Conservation (phyloP, 2,797 vertebrate species). For the Sciurus carolinensis region DNA sequence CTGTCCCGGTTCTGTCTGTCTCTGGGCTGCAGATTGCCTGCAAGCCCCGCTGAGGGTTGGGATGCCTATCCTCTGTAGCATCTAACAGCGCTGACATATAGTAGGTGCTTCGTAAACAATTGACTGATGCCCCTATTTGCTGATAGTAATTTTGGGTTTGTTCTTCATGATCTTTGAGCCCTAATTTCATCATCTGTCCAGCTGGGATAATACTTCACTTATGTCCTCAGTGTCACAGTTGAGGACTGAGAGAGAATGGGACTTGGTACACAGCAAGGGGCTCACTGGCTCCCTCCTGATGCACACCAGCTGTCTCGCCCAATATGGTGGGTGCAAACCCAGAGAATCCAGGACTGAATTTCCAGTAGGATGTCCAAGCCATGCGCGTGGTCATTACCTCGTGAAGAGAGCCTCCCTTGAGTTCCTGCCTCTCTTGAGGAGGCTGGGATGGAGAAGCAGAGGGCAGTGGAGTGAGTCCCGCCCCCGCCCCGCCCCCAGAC, state of each 20-base stretch:
- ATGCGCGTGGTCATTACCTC: fast-evolving
- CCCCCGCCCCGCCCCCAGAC: not conserved
- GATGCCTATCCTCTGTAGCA: fast-evolving
- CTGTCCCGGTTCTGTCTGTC: not conserved
- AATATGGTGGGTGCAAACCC: not conserved
- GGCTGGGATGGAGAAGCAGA: not conserved
- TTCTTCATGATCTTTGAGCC: not conserved
- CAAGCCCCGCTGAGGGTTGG: not conserved
- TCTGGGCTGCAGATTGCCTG: not conserved
- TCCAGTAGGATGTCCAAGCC: not conserved
- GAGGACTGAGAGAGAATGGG: not conserved
- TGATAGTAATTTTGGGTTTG: not conserved
- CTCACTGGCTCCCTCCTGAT: not conserved
- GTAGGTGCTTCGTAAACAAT: not conserved
- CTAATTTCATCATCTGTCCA: not conserved
- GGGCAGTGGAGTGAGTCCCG: not conserved
- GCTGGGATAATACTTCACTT: not conserved
- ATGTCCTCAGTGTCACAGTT: not conserved
- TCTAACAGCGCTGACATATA: fast-evolving
- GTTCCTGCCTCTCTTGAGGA: not conserved
- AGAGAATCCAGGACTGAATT: not conserved
- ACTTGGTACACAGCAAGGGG: not conserved
- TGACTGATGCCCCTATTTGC: not conserved
- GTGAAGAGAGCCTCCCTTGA: not conserved
- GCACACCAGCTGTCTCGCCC: not conserved